Evolutionary conservation across 2,888 invertebrate species (phyloP), one percentile per base, ranked within the genome.

Genomic region (Eucera pruinosa): DNA sequence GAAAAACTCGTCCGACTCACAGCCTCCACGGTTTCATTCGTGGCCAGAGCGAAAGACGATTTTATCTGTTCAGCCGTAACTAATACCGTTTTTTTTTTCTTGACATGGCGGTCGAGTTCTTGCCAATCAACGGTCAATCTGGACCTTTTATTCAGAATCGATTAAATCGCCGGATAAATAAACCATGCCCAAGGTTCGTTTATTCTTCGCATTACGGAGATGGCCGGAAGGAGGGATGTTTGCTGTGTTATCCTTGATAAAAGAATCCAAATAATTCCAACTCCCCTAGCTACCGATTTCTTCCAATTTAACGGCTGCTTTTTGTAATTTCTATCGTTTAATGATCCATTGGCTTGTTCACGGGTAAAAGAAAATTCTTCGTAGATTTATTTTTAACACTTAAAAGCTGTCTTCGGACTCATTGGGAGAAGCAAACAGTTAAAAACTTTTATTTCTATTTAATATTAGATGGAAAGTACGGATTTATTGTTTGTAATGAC

Each of bases 71-170:
- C 72, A n/a, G 76, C 72, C 81, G 79, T 86, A 82, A 82, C 83
- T 86, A 84, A 86, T 86, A 82, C 86, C 80, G 80, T 79, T 86
- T 86, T 86, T 85, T 86, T 79, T 86, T 86, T 86, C 84, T 86
- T 78, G 72, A 82, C 78, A 73, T 79, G 85, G 71, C 77, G 61
- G 39, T 61, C 76, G 76, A 85, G 82, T 86, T 86, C 86, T 86
- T 86, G 86, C 86, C 86, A 86, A 86, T 86, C 86, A 84, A 67
- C 70, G 80, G 65, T 23, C 77, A 41, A 66, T 48, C 69, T 55
- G 65, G 76, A 57, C 77, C 79, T 58, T 79, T 76, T 80, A 78
- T 82, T 81, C 71, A 71, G 84, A 84, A 80, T 84, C 82, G 80
- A 84, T 84, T 84, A 84, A 78, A 82, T 72, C 58, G 48, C 36